Evolutionary conservation across 2,113 vertebrate genomes (phyloP), one percentile per base, ranked within the genome.

Genomic region (Sarotherodon lohbergeri): DNA sequence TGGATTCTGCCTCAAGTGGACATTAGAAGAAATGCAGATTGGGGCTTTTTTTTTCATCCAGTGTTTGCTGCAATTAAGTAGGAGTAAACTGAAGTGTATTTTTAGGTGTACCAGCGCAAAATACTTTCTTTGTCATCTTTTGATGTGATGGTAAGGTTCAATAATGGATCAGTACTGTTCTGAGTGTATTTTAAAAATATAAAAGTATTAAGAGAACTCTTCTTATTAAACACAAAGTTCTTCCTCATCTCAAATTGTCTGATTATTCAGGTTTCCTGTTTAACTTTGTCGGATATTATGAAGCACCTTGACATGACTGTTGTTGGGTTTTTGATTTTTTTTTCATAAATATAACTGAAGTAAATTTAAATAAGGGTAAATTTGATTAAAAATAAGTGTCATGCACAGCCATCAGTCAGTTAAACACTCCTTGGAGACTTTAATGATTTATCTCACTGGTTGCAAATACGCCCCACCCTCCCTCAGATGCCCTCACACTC

Each of bases 401-500:
- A 9, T 6, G 12, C 39, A 9, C 66, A 46, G 41, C 24, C 4
- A 50, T 50, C 43, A 50, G 32, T 32, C 46, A 32, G 24, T 29
- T 78, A 0, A 52, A 52, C 22, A 54, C 16, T 4, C 5, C 22
- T 55, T 63, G 0, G 3, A 32, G 3, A 27, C 36, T 0, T 61
- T 27, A 63, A 56, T 85, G 57, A 63, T 80, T 63, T 9, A 17
- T 36, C 27, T 73, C 43, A 59, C 34, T 66, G 63, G 7, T 54
- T 59, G 68, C 11, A 41, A 22, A 54, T 13, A 11, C 1, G 4
- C 14, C 55, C 10, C 63, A 8, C 57, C 22, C 43, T 29, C 9
- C 71, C n/a, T 57, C 41, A 41, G 27, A 81, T 55, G 66, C 73
- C 80, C 82, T 81, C 87, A 68, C 82, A 48, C 88, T 94, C 96